Base-by-base conservation (phyloP, 2,888 invertebrate genomes). In the Drosophila anomelani region DNA sequence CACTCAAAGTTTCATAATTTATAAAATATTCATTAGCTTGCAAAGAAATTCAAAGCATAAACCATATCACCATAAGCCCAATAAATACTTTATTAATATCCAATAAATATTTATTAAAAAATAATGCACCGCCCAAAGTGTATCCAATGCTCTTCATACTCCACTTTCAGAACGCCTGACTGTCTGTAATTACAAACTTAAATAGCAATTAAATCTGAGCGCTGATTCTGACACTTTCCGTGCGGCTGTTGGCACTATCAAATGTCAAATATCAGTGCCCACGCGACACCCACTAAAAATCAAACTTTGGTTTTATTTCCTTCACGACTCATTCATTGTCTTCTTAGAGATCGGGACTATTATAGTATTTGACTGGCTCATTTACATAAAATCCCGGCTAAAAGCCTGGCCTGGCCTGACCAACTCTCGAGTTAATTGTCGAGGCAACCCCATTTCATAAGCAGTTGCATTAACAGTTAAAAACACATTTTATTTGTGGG, bases 381-480 rank as follows among this genome's bases (percentile, higher is more conserved):
- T 83, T 83, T 85, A 70, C 79, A 83, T 85, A 74, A 62, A 75
- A 75, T 85, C 79, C 67, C 36, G 67, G 56, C 68, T 10, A 56
- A 43, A 56, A 55, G 53, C 51, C 51, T 34, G 76, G 66, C 51
- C 32, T 69, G 66, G 29, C 29, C 29, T 29, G 29, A 29, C 60
- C 61, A 69, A 74, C 55, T 67, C 62, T 62, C 55, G 57, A 78
- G 73, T 80, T 82, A 85, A 80, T 80, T 82, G 83, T 73, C 72
- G 68, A 47, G 78, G 72, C 79, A 84, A 81, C 79, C 87, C 77
- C 76, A 85, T 86, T 86, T 85, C 87, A 85, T 81, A 85, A 85
- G 84, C 70, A 72, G 81, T 71, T 74, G 74, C 78, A 81, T 75
- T 75, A 69, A 75, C 72, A 59, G 82, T 78, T 81, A 55, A 77